These are phyloP conservation scores for Schizaphis graminum DNA, from an alignment of 2,888 invertebrate species.

Conservation along the genomic window DNA sequence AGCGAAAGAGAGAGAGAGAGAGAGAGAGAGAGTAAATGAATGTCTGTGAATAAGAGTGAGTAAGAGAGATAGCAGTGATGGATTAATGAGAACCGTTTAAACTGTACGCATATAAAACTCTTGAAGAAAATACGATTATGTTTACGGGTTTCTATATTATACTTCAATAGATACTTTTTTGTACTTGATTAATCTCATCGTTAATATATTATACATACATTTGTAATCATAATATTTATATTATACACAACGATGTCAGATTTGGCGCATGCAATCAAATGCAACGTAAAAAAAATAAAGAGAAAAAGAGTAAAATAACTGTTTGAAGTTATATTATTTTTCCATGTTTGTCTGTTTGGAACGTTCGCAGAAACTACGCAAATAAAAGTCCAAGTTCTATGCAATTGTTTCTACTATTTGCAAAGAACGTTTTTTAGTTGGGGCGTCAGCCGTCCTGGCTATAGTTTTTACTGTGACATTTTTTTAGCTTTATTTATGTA, in stretches of 20 bases:
- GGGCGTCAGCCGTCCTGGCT: background rate
- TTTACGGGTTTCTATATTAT: background rate
- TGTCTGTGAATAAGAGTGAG: background rate
- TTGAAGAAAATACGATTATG: background rate
- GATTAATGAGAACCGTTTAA: conserved; percentile 11
- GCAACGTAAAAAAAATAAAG: background rate
- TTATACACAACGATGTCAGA: conserved; percentile 31
- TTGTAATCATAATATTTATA: background rate
- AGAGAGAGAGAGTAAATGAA: background rate
- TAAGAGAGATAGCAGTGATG: background rate
- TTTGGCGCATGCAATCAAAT: conserved; percentile 16
- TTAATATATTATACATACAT: background rate
- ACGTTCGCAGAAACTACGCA: background rate
- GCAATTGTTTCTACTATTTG: background rate
- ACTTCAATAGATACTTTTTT: background rate
- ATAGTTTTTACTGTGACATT: background rate
- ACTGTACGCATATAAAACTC: background rate
- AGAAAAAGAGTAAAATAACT: background rate
- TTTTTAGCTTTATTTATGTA: background rate
- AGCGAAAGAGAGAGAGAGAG: background rate
- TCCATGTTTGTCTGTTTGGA: background rate
- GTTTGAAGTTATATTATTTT: background rate
- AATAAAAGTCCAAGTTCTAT: background rate
- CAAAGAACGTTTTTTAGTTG: background rate
- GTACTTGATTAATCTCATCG: background rate